These are phyloP conservation scores for Notodonta ziczac DNA, from an alignment of 2,888 invertebrate genomes.

Conservation along the genomic window DNA sequence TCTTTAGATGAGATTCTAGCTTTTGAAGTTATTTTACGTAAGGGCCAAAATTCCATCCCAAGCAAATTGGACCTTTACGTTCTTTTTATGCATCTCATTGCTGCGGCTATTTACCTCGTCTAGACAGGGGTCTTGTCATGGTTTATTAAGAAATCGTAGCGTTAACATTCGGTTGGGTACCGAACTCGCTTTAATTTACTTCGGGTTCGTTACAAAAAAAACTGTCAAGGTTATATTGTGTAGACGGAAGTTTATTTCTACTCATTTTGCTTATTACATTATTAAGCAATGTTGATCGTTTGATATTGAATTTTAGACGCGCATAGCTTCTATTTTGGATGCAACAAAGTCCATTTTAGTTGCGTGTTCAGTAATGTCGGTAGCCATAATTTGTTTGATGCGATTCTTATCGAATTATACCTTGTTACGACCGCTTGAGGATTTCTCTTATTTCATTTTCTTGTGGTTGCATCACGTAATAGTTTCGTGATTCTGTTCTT, in stretches of 20 bases:
- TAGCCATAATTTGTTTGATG: slow-evolving; percentile 33
- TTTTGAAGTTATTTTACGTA: neutral
- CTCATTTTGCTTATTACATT: slow-evolving; percentile 16
- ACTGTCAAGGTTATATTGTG: slow-evolving; percentile 14
- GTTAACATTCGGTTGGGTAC: neutral
- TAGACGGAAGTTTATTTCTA: slow-evolving; percentile 28
- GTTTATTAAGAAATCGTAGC: neutral
- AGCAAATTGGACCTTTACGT: neutral
- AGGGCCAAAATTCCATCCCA: neutral
- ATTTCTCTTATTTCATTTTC: slow-evolving; percentile 47
- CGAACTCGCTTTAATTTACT: neutral
- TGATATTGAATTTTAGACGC: neutral
- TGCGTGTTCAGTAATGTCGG: slow-evolving; percentile 17
- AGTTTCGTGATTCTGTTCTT: neutral
- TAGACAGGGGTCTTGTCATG: neutral
- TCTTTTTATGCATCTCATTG: neutral
- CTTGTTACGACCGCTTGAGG: slow-evolving; percentile 41
- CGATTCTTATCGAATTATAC: slow-evolving; percentile 49
- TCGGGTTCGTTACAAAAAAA: slow-evolving; percentile 11
- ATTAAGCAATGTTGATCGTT: slow-evolving; percentile 2
- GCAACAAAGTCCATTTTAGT: slow-evolving; percentile 19
- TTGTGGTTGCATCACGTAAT: slow-evolving; percentile 38
- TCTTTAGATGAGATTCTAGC: neutral
- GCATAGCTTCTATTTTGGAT: slow-evolving; percentile 12
- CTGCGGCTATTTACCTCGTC: neutral